Percentiles rank a stretch among this genome's conserved stretches.
phyloP scores from a whole-genome alignment of 2,797 vertebrate species.

The Galaxias olidus region DNA sequence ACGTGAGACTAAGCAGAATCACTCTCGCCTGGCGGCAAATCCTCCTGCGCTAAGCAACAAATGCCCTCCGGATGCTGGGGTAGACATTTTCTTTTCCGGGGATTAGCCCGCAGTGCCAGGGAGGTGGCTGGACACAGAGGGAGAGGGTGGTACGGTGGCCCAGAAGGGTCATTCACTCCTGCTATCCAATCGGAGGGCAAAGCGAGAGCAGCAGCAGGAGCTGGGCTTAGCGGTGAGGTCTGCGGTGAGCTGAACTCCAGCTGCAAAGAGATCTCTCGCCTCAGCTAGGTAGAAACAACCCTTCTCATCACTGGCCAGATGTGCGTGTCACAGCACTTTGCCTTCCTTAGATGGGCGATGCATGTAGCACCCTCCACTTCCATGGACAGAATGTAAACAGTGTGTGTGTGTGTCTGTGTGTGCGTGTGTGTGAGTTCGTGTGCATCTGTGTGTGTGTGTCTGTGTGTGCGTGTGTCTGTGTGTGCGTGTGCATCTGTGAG shows the following conservation, averaged over 20 bases:
- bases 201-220: not conserved
- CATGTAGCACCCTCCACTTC: constrained; percentile 4
- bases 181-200: not conserved
- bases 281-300: too few relatives aligned
- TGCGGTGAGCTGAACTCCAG: not conserved
- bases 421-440: too few relatives aligned
- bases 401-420: constrained; percentile 6
- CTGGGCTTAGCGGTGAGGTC: not conserved
- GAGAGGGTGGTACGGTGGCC: not conserved
- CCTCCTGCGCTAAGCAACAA: constrained; percentile 72
- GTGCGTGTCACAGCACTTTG: constrained; percentile 34
- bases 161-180: not conserved
- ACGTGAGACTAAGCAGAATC: constrained; percentile 69
- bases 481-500: too few relatives aligned
- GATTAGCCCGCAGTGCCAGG: constrained; percentile 62
- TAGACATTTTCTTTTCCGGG: constrained; percentile 62
- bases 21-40: constrained; percentile 69
- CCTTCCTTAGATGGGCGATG: constrained; percentile 25
- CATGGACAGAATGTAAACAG: constrained; percentile 16
- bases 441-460: too few relatives aligned
- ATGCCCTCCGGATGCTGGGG: constrained; percentile 58
- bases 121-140: constrained; percentile 24
- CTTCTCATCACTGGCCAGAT: constrained; percentile 27
- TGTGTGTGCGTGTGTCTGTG: too few relatives aligned
- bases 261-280: too few relatives aligned